phyloP scores from a whole-genome alignment of 2,888 invertebrate species.

The Gonocerus acuteangulatus region DNA sequence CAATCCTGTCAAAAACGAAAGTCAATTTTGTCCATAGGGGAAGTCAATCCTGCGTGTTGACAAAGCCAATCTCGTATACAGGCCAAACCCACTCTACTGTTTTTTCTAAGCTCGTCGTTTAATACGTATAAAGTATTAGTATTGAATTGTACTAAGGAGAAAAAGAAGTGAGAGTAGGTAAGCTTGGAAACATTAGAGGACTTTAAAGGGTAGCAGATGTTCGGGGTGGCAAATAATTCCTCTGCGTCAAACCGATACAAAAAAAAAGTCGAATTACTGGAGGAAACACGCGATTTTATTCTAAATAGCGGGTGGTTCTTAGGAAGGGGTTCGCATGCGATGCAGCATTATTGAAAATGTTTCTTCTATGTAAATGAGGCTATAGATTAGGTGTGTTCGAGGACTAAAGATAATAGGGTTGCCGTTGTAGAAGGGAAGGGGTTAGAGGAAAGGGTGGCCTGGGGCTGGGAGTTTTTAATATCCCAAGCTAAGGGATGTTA shows the following conservation, averaged over 20 bases:
- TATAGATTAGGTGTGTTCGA: conserved; percentile 36
- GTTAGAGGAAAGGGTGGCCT: conserved; percentile 17
- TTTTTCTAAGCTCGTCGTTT: no score
- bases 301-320: conserved; percentile 1
- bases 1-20: no score
- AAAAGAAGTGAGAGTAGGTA: no score
- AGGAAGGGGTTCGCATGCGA: conserved; percentile 20
- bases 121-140: no score
- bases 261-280: conserved; percentile 1
- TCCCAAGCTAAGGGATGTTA: conserved; percentile 35
- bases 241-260: neutral
- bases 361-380: conserved; percentile 34
- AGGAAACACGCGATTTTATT: conserved; percentile 14
- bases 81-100: no score
- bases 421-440: conserved; percentile 20
- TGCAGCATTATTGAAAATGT: conserved; percentile 35
- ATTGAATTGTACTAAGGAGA: no score
- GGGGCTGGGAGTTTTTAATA: conserved; percentile 35
- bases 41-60: no score
- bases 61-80: no score
- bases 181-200: no score
- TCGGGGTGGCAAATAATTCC: neutral
- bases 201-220: neutral
- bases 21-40: no score
- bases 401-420: conserved; percentile 33